phyloP scores from a whole-genome alignment of 2,888 invertebrate species.

The Sesia apiformis region DNA sequence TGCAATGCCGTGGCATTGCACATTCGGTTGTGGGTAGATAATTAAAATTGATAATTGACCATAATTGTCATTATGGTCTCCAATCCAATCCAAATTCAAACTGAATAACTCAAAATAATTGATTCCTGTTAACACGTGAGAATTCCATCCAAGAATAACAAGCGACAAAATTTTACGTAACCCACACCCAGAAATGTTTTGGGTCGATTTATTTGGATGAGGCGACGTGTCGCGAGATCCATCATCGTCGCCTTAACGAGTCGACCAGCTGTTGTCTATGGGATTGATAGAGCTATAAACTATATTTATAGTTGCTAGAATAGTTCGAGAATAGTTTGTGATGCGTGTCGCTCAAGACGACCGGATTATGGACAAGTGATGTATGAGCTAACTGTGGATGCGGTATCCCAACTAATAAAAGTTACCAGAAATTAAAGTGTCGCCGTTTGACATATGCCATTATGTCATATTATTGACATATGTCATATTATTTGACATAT shows the following conservation, averaged over 20 bases:
- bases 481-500: too few species aligned
- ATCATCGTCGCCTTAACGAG: slow-evolving; percentile 69
- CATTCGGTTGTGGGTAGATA: too few species aligned
- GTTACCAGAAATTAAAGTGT: too few species aligned
- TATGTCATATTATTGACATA: too few species aligned
- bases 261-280: slow-evolving; percentile 55
- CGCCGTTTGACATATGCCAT: too few species aligned
- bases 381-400: too few species aligned
- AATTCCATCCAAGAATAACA: neutral
- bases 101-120: too few species aligned
- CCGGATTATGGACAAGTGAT: neutral
- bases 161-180: slow-evolving; percentile 14
- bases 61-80: too few species aligned
- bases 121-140: neutral
- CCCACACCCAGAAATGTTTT: slow-evolving; percentile 31
- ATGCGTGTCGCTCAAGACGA: slow-evolving; percentile 38
- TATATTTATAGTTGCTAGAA: slow-evolving; percentile 61
- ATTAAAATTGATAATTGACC: too few species aligned
- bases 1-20: too few species aligned
- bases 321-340: slow-evolving; percentile 48
- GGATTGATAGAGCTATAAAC: slow-evolving; percentile 69
- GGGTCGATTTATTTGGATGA: slow-evolving; percentile 22
- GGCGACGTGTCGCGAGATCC: slow-evolving; percentile 39
- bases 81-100: too few species aligned
- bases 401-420: too few species aligned